These are phyloP conservation scores for Drosophila ironensis DNA, from an alignment of 1,140 invertebrate genomes.

Conservation along the genomic window DNA sequence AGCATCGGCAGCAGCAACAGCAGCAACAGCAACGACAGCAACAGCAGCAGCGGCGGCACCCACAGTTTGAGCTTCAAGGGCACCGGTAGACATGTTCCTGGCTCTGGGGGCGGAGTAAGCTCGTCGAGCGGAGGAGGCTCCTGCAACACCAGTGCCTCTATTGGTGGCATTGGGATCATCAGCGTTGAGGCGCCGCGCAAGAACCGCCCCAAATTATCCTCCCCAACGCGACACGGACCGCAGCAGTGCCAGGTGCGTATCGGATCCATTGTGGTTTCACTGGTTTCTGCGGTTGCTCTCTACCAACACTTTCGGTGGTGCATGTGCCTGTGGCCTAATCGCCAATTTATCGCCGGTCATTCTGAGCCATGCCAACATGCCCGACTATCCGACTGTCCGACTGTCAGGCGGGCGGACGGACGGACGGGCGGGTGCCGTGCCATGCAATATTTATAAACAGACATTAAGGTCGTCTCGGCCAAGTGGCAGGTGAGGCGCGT, in stretches of 20 bases:
- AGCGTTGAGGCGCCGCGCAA: constrained; percentile 83
- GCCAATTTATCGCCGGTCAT: constrained; percentile 45
- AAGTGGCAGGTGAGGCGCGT: constrained; percentile 43
- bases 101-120: constrained; percentile 10
- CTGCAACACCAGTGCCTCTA: constrained; percentile 34
- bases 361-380: constrained; percentile 47
- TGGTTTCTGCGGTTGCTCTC: background rate
- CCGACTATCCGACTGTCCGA: constrained; percentile 14
- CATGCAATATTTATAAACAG: constrained; percentile 57
- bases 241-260: constrained; percentile 89
- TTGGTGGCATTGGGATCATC: constrained; percentile 60
- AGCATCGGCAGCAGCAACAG: constrained; percentile 59
- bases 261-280: background rate
- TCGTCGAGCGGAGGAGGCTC: constrained; percentile 11
- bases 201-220: constrained; percentile 88
- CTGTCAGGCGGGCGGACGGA: constrained; percentile 5
- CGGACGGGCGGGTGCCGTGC: constrained; percentile 11
- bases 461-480: constrained; percentile 53
- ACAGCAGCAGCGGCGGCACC: constrained; percentile 44
- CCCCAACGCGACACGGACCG: constrained; percentile 90
- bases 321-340: constrained; percentile 38
- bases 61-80: constrained; percentile 56
- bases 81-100: constrained; percentile 37
- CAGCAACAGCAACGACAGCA: constrained; percentile 45
- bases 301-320: background rate